These are phyloP conservation scores for Neosilurus hyrtlii DNA, from an alignment of 2,797 vertebrate genomes.

Conservation along the genomic window DNA sequence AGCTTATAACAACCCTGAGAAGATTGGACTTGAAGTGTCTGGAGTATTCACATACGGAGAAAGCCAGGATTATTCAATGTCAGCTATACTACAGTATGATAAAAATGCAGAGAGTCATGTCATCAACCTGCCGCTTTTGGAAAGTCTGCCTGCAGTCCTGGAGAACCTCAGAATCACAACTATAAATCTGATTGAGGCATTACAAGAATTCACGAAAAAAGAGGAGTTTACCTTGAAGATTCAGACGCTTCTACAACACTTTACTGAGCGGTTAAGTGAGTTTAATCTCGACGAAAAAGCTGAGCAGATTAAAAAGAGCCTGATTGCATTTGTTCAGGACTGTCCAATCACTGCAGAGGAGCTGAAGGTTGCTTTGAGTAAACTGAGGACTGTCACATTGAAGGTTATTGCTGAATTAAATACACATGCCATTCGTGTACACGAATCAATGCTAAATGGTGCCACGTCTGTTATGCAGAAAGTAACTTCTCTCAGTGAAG, in stretches of 20 bases:
- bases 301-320: constrained; percentile 70
- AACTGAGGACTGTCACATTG: constrained; percentile 58
- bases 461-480: constrained; percentile 72
- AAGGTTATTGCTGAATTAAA: constrained; percentile 66
- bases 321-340: constrained; percentile 72
- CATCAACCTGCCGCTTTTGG: constrained; percentile 81
- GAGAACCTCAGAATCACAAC: constrained; percentile 73
- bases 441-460: constrained; percentile 67
- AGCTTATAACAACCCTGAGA: constrained; percentile 82
- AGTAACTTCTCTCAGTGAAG: constrained; percentile 74
- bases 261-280: constrained; percentile 73
- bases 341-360: constrained; percentile 77
- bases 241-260: constrained; percentile 71
- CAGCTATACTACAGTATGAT: constrained; percentile 88
- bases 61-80: constrained; percentile 82
- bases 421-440: constrained; percentile 65
- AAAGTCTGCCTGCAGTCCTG: constrained; percentile 74
- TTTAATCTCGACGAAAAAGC: constrained; percentile 75
- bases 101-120: constrained; percentile 83
- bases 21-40: constrained; percentile 76
- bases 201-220: constrained; percentile 74
- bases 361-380: constrained; percentile 72
- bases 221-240: constrained; percentile 72
- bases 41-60: constrained; percentile 73
- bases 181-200: constrained; percentile 68